Evolutionary conservation across 2,797 vertebrate genomes (phyloP), one percentile per base, ranked within the genome.

Genomic region (Euphonia xanthogaster): DNA sequence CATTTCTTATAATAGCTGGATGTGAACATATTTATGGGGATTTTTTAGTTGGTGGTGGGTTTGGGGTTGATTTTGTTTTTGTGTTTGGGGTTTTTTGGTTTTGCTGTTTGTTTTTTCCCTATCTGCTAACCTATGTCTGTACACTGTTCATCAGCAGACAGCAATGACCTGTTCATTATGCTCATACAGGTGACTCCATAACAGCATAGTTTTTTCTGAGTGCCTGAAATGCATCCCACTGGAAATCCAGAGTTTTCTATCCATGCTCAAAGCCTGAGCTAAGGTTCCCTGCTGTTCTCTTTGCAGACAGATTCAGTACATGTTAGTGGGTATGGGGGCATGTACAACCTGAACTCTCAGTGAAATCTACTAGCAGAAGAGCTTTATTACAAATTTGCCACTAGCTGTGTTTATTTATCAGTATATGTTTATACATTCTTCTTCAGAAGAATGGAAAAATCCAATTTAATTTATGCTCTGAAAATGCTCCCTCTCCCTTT

Each of bases 1-100:
- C 9, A 23, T 42, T 57, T 63, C 14, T 54, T 61, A 5, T 30
- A 48, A 24, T 57, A 50, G 9, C 4, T 37, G 40, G 13, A 9
- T 10, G 9, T 44, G 11, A 80, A 62, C 2, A 10, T 47, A 28
- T 10, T 1, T 51, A 37, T 55, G 5, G 14, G 1, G 0, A 2
- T 62, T 51, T 79, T 54, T 35, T 15, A 17, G 10, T 27, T 88
- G 15, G 2, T 7, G 2, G 0, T 67, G 6, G 3, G 0, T 5
- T 67, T 42, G 11, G 48, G 9, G 7, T n/a, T 24, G 22, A 6
- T 30, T 54, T 48, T 4, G 1, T 8, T 20, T 40, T 30, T 44
- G 17, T 25, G 4, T 19, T 57, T 18, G 11, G 10, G 10, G 0
- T 1, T 42, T 42, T 47, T 51, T 25, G 4, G 6, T 48, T 67